Evolutionary conservation across 2,113 vertebrate genomes (phyloP).

Genomic region (Tinamus guttatus): DNA sequence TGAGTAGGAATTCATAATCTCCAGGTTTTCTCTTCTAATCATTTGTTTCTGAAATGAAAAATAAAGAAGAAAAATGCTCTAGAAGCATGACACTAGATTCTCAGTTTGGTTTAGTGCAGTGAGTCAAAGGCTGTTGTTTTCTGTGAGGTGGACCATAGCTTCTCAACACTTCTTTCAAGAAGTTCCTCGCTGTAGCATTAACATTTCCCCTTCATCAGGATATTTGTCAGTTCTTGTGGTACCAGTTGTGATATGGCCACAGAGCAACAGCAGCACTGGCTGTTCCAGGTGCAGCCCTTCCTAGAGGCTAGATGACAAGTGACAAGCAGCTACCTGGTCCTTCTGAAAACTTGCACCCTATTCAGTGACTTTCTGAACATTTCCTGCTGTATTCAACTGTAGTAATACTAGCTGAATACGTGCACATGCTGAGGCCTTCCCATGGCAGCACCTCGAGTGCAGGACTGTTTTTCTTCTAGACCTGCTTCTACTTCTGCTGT

Average conservation of each 20-base stretch:
- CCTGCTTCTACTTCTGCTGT: not conserved
- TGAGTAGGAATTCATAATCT: not conserved
- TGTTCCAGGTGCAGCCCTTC: not conserved
- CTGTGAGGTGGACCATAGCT: not conserved
- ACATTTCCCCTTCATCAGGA: not conserved
- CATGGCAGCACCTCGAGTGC: not conserved
- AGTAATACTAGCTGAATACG: not conserved
- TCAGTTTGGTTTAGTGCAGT: not conserved
- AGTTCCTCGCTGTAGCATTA: not conserved
- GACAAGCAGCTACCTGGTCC: not conserved
- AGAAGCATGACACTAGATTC: not conserved
- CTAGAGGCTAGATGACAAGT: not conserved
- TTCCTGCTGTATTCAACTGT: not conserved
- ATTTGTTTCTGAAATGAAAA: not conserved
- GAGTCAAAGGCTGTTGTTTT: not conserved
- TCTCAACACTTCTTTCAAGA: not conserved
- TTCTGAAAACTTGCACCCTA: not conserved
- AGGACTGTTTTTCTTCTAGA: not conserved
- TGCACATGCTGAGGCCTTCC: not conserved
- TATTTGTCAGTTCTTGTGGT: not conserved
- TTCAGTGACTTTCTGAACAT: not conserved
- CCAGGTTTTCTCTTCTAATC: not conserved
- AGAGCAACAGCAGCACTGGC: not conserved
- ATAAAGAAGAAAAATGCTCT: not conserved
- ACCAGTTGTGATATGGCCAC: not conserved